Evolutionary conservation across 35 echinoderm and acorn worm genomes (phyloP).

Genomic region (Acanthaster planci): DNA sequence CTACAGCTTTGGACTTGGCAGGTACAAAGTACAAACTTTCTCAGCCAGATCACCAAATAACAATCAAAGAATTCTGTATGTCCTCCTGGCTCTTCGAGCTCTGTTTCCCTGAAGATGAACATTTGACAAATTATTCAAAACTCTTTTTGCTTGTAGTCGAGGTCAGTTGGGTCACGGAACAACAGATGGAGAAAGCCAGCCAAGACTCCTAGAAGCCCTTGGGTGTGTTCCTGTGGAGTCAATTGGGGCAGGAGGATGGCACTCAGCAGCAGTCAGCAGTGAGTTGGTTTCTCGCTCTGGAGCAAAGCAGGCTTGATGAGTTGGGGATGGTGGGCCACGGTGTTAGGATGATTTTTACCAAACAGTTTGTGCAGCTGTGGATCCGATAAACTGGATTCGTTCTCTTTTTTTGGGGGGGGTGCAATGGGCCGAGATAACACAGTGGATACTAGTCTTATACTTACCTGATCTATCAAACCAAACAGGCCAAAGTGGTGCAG

Average conservation of each 20-base stretch:
- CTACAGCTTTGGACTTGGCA: constrained; percentile 61
- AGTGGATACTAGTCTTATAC: too few species aligned
- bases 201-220: constrained; percentile 68
- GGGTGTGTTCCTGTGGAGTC: constrained; percentile 54
- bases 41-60: background rate
- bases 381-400: too few species aligned
- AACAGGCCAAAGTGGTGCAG: too few species aligned
- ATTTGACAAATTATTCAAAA: background rate
- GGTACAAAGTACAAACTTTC: constrained; percentile 28
- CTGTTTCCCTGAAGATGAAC: too few species aligned
- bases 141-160: constrained; percentile 64
- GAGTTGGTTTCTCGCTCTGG: background rate
- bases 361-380: too few species aligned
- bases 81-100: too few species aligned
- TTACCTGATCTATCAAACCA: too few species aligned
- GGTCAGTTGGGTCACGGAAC: constrained; percentile 93
- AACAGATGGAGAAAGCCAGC: constrained; percentile 44
- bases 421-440: too few species aligned
- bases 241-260: constrained; percentile 87
- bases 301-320: background rate
- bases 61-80: background rate
- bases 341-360: too few species aligned
- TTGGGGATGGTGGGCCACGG: background rate
- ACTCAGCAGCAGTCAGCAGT: constrained; percentile 88
- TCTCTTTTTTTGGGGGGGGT: too few species aligned